Evolutionary conservation across 2,888 invertebrate species (phyloP).

Genomic region (Hypomecis atomaria): DNA sequence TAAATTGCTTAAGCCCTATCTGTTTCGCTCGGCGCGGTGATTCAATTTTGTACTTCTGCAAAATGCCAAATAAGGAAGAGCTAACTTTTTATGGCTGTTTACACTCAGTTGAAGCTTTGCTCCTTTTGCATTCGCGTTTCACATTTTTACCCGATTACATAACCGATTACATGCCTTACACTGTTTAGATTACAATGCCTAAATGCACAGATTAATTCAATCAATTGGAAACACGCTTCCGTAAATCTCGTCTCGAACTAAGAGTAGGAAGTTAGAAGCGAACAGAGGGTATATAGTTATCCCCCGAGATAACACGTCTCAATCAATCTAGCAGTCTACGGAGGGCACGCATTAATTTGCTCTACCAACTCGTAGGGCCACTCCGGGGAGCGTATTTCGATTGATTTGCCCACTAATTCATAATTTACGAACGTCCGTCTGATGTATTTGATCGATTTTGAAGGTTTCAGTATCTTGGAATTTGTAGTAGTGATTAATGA

Average conservation of each 20-base stretch:
- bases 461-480: no score
- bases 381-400: slow-evolving; percentile 11
- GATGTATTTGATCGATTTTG: not conserved
- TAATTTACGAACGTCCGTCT: not conserved
- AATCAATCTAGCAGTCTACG: slow-evolving; percentile 26
- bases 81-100: no score
- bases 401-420: slow-evolving; percentile 1
- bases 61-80: no score
- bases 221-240: not conserved
- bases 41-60: no score
- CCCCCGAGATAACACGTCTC: slow-evolving; percentile 8
- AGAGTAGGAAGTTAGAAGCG: slow-evolving; percentile 2
- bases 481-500: no score
- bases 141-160: no score
- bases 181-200: no score
- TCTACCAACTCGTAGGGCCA: slow-evolving; percentile 4
- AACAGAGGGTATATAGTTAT: slow-evolving; percentile 41
- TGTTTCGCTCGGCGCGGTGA: no score
- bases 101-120: no score
- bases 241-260: not conserved
- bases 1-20: no score
- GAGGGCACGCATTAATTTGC: slow-evolving; percentile 12
- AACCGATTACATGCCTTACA: no score
- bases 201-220: not conserved
- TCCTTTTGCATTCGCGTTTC: no score